These are phyloP conservation scores for Hypocryptadius cinnamomeus DNA, from an alignment of 2,113 vertebrate genomes.

Conservation along the genomic window DNA sequence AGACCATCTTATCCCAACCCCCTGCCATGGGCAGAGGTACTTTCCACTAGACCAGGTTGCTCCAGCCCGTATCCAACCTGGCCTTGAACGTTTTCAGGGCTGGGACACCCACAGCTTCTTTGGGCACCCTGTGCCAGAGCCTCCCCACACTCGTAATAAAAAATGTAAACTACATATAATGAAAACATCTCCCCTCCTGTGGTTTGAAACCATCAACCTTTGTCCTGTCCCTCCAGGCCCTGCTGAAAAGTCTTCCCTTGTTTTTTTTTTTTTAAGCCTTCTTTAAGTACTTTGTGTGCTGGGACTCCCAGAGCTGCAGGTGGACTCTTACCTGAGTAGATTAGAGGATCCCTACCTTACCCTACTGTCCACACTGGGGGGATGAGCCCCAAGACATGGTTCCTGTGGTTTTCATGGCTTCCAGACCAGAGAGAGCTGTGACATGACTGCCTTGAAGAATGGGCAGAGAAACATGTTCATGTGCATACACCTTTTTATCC, in stretches of 20 bases:
- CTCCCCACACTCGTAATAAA: background rate
- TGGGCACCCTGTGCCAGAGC: background rate
- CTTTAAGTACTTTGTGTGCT: background rate
- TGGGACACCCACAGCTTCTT: background rate
- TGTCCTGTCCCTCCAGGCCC: background rate
- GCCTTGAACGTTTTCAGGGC: background rate
- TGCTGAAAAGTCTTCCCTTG: background rate
- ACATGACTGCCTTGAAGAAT: background rate
- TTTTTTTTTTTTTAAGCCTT: background rate
- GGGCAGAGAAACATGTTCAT: fast-evolving
- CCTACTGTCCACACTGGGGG: fast-evolving
- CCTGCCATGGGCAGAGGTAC: background rate
- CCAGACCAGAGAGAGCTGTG: background rate
- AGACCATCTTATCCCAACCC: background rate
- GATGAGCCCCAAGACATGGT: background rate
- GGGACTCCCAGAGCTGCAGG: background rate
- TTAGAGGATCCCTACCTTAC: background rate
- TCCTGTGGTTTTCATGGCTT: background rate
- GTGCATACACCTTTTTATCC: background rate
- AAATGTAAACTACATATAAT: no score
- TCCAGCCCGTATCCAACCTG: fast-evolving
- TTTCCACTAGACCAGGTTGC: background rate
- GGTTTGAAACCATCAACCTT: background rate
- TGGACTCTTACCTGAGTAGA: background rate
- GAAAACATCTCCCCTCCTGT: background rate